Percentiles rank a stretch among this genome's conserved stretches.
Evolutionary conservation across 2,113 vertebrate genomes (phyloP).

Genomic region (Coracopsis vasa): DNA sequence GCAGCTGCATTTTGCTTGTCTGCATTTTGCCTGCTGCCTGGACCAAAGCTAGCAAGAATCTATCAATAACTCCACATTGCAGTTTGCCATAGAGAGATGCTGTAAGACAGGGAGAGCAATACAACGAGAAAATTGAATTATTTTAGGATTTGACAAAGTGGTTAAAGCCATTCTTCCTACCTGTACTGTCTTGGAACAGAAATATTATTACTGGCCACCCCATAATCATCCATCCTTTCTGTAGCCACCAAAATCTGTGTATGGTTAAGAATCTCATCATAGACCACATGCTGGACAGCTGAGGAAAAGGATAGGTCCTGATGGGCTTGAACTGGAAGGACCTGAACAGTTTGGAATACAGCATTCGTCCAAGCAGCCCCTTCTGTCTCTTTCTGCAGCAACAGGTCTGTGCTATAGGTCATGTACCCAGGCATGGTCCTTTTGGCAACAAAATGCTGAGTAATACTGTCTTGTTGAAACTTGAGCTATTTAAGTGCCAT

Average conservation of each 20-base stretch:
- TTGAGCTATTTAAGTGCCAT: not conserved
- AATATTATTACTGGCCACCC: not conserved
- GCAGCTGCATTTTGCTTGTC: not conserved
- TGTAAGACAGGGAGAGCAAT: not conserved
- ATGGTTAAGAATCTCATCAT: not conserved
- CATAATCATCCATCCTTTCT: not conserved
- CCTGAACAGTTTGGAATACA: accelerated
- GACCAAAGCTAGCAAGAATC: not conserved
- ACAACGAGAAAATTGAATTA: not conserved
- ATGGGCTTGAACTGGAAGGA: not conserved
- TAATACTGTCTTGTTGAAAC: not conserved
- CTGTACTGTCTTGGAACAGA: not conserved
- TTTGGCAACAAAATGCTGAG: not conserved
- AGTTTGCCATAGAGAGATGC: not conserved
- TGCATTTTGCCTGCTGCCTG: not conserved
- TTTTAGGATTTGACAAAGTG: not conserved
- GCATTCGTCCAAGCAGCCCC: accelerated
- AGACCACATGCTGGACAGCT: not conserved
- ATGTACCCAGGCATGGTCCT: not conserved
- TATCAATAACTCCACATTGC: not conserved
- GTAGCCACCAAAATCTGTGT: not conserved
- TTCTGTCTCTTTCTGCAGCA: not conserved
- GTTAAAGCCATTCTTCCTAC: not conserved
- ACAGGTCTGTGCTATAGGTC: not conserved
- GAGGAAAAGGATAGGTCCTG: not conserved